A percentile compares a stretch with the other conserved stretches of the same genome.
Evolutionary conservation across 2,797 vertebrate species (phyloP).

Genomic region (Intellagama lesueurii): DNA sequence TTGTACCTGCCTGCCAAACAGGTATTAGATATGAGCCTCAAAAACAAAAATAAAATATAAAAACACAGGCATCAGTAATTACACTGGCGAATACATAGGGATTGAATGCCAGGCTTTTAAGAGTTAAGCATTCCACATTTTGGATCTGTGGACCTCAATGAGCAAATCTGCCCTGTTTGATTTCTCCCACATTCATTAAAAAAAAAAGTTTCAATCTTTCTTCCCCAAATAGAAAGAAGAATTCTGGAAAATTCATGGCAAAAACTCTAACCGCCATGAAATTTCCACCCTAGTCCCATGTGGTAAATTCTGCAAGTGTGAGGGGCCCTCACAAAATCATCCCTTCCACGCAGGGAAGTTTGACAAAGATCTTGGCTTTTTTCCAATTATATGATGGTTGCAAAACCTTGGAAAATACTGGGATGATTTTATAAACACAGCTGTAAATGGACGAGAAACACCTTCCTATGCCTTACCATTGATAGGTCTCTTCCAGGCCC

Average conservation of each 20-base stretch:
- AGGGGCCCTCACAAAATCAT: no score
- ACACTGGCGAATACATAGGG: not conserved
- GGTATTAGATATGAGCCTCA: not conserved
- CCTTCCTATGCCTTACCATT: conserved; percentile 84
- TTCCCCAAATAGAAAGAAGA: no score
- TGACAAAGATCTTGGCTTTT: not conserved
- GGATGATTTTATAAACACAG: not conserved
- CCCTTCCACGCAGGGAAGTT: not conserved
- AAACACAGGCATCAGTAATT: not conserved
- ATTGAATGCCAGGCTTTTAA: not conserved
- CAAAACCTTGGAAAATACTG: not conserved
- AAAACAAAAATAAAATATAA: not conserved
- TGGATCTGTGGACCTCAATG: not conserved
- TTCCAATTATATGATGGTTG: not conserved
- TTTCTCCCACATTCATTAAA: not conserved
- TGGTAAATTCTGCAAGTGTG: not conserved
- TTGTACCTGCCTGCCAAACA: not conserved
- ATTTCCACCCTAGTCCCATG: not conserved
- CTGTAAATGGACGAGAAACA: not conserved
- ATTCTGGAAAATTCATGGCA: not conserved
- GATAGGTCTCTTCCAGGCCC: conserved; percentile 85
- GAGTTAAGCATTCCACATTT: not conserved
- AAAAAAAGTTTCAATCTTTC: no score
- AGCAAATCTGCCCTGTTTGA: not conserved
- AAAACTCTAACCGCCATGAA: not conserved